Conservation (phyloP, 2,797 vertebrate species). For the Danio jaintianensis region DNA sequence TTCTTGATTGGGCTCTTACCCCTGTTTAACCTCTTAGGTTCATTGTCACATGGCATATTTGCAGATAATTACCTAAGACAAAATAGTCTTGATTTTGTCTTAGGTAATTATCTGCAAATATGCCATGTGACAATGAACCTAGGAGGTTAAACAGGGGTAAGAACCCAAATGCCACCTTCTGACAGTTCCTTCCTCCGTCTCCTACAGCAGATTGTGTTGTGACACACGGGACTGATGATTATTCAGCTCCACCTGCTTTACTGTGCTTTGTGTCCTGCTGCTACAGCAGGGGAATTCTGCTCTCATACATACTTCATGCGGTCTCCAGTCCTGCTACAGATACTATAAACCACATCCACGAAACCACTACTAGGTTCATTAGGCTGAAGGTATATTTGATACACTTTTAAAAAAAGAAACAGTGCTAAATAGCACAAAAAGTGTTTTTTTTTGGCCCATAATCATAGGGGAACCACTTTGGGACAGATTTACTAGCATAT, state of each 20-base stretch:
- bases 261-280: constrained; percentile 56
- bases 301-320: constrained; percentile 42
- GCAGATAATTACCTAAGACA: constrained; percentile 7
- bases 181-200: constrained; percentile 36
- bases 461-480: no score
- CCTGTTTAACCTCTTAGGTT: constrained; percentile 13
- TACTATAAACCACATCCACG: constrained; percentile 1
- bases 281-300: constrained; percentile 51
- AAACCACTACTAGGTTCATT: constrained; percentile 4
- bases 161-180: constrained; percentile 1
- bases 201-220: constrained; percentile 72
- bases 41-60: constrained; percentile 12
- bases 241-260: constrained; percentile 78
- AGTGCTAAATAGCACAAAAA: no score
- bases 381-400: neutral
- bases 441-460: no score
- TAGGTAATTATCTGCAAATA: constrained; percentile 11
- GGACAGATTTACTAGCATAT: no score
- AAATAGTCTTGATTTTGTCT: no score
- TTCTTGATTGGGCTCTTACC: neutral
- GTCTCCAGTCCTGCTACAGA: constrained; percentile 15
- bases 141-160: constrained; percentile 5
- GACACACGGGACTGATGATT: constrained; percentile 73
- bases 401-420: no score
- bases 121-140: constrained; percentile 6